Percentiles rank a stretch among this genome's conserved stretches.
Evolutionary conservation across 2,113 vertebrate genomes (phyloP).

Genomic region (Gymnobelideus leadbeateri): DNA sequence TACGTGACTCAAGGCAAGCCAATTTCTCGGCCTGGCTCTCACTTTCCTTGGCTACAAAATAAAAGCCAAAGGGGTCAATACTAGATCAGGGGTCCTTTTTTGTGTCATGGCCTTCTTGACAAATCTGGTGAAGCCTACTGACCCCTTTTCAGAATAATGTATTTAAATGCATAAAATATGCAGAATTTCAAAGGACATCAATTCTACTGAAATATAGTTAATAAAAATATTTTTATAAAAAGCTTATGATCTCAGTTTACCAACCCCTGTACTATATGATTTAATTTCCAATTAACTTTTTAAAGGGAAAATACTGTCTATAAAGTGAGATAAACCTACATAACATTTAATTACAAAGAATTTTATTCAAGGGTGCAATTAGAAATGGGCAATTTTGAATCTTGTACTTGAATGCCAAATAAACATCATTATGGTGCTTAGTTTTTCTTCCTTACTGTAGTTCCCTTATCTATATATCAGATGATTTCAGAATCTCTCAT

Average conservation of each 20-base stretch:
- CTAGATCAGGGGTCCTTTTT: slow-evolving; percentile 22
- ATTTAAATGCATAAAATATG: neutral
- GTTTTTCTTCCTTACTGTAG: neutral
- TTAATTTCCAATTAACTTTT: neutral
- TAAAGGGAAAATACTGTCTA: neutral
- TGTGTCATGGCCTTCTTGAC: neutral
- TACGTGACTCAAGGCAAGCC: slow-evolving; percentile 6
- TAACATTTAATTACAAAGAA: slow-evolving; percentile 22
- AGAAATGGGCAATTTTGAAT: neutral
- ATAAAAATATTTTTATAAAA: neutral
- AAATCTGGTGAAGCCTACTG: neutral
- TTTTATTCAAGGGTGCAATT: neutral
- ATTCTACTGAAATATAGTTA: neutral
- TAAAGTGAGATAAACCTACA: slow-evolving; percentile 16
- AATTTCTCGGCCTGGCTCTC: slow-evolving; percentile 7
- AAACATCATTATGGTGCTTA: neutral
- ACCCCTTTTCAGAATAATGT: neutral
- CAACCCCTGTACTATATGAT: neutral
- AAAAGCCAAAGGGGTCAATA: neutral
- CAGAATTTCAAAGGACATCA: neutral
- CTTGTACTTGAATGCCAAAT: neutral
- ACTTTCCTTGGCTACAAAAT: neutral
- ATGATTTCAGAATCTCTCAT: neutral
- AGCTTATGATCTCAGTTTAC: neutral
- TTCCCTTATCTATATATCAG: neutral